phyloP scores from a whole-genome alignment of 2,113 vertebrate genomes.

The Oreochromis aureus region DNA sequence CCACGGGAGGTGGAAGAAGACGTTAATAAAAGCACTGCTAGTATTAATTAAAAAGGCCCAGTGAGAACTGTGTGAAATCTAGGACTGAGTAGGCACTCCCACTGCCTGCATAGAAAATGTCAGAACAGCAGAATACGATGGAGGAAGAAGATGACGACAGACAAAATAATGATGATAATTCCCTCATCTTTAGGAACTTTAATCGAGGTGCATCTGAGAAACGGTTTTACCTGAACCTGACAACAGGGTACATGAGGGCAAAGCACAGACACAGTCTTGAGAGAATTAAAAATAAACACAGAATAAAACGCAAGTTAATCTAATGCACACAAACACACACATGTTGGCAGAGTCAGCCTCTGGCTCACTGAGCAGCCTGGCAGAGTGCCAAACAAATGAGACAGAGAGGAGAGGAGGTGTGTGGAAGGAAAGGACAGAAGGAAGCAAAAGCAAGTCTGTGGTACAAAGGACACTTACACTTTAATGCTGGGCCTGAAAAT shows the following conservation, averaged over 20 bases:
- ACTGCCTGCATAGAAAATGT: neutral
- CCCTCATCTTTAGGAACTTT: neutral
- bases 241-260: neutral
- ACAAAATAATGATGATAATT: neutral
- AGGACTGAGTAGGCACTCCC: neutral
- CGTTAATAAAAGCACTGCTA: constrained; percentile 10
- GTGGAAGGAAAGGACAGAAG: neutral
- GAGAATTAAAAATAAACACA: neutral
- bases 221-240: neutral
- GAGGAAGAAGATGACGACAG: neutral
- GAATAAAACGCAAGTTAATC: neutral
- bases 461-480: neutral
- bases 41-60: constrained; percentile 26
- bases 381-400: neutral
- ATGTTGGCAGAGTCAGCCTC: neutral
- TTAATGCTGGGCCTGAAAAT: neutral
- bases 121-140: neutral
- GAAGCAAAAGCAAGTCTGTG: neutral
- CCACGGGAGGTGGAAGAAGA: neutral
- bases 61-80: neutral
- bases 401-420: neutral
- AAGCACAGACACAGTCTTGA: neutral
- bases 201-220: neutral
- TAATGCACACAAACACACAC: neutral
- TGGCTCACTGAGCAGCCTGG: neutral